Conservation (phyloP, 2,113 vertebrate species). For the Nothoprocta perdicaria region DNA sequence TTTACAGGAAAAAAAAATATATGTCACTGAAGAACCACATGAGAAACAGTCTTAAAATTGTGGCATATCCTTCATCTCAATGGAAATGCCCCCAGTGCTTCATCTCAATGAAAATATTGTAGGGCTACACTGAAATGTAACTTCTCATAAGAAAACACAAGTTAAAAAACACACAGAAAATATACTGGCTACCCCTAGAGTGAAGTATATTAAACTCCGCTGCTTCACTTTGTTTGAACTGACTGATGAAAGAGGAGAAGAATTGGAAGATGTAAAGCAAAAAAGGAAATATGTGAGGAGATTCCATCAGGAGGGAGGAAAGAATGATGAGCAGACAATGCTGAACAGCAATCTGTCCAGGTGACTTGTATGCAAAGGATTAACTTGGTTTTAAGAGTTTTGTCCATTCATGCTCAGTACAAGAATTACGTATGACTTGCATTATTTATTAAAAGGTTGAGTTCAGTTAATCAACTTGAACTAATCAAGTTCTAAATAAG, state of each 20-base stretch:
- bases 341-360: not conserved
- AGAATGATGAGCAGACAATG: not conserved
- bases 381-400: not conserved
- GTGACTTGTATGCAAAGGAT: not conserved
- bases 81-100: not conserved
- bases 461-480: not conserved
- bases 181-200: not conserved
- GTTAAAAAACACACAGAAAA: not conserved
- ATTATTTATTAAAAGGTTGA: not conserved
- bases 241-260: not conserved
- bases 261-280: not conserved
- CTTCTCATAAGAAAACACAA: conserved; percentile 2
- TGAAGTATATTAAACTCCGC: not conserved
- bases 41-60: conserved; percentile 9
- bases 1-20: not conserved
- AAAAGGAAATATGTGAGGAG: not conserved
- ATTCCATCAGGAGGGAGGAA: not conserved
- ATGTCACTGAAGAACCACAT: conserved; percentile 32
- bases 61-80: not conserved
- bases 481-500: too few relatives aligned
- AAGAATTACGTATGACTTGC: not conserved
- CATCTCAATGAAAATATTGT: not conserved
- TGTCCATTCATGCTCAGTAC: not conserved
- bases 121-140: not conserved
- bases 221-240: not conserved